Evolutionary conservation across 2,888 invertebrate species (phyloP), one percentile per base, ranked within the genome.

Genomic region (Pheosia tremula): DNA sequence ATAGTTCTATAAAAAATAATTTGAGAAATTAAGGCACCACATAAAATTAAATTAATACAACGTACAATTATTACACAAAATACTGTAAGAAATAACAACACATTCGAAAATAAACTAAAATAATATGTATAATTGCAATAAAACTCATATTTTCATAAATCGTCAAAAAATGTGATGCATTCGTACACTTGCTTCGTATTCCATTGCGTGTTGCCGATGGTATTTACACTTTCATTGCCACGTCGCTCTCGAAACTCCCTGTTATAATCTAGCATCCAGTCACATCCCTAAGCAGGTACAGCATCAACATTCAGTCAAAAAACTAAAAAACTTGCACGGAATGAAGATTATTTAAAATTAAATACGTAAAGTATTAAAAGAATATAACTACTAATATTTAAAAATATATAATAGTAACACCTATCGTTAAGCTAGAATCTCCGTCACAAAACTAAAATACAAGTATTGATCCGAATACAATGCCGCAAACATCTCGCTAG

Each of bases 291-390:
- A 81, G 74, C 87, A 89, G 85, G 86, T 85, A 90, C 86, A 84
- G 84, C 86, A 86, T 87, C 86, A 86, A 81, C 87, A 86, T 86
- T 88, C 90, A 90, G 86, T 87, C 90, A 86, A 82, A 78, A 80
- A 71, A 66, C 82, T 80, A 79, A 83, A 87, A 85, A 88, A 87
- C 86, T 87, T 86, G 81, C 88, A 90, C 91, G 93, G 93, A 93
- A 93, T 93, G 93, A 90, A 92, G 89, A 84, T 85, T 81, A 85
- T 85, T 75, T 88, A 86, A 87, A 86, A 86, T 89, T 86, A 88
- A 86, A 91, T 92, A 93, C 90, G 81, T 89, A 88, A 90, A 89
- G 91, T 92, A 93, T 81, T 85, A 82, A 75, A 91, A 90, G 85
- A 89, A 88, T 86, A 88, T 83, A 84, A 67, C 72, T 84, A 77